These are phyloP conservation scores for Spermophilus dauricus DNA, from an alignment of 2,113 vertebrate species.

Conservation along the genomic window DNA sequence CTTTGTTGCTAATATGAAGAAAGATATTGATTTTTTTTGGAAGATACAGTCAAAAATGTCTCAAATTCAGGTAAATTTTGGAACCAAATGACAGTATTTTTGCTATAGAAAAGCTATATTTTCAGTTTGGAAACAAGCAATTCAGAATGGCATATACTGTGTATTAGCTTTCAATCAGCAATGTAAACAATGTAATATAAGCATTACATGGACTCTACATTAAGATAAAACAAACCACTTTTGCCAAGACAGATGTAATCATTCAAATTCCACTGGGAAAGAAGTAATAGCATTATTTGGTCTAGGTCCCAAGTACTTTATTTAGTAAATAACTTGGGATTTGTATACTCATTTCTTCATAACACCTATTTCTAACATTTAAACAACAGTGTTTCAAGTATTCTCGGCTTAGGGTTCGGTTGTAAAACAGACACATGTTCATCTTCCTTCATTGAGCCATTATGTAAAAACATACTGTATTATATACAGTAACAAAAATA, in stretches of 20 bases:
- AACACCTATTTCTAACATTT: constrained; percentile 86
- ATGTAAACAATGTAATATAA: constrained; percentile 86
- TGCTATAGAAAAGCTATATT: constrained; percentile 62
- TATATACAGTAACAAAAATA: not conserved
- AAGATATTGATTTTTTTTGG: not conserved
- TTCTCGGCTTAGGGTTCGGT: constrained; percentile 78
- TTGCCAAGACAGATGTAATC: constrained; percentile 87
- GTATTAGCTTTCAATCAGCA: constrained; percentile 85
- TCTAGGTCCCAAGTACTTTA: constrained; percentile 75
- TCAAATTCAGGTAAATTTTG: constrained; percentile 69
- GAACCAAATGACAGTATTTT: constrained; percentile 36
- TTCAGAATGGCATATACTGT: constrained; percentile 63
- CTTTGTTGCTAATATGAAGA: not conserved
- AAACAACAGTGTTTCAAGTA: constrained; percentile 82
- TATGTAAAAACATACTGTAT: constrained; percentile 57
- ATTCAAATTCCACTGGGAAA: constrained; percentile 80
- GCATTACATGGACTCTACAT: constrained; percentile 82
- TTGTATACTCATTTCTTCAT: constrained; percentile 80
- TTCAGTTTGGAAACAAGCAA: constrained; percentile 76
- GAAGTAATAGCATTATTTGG: constrained; percentile 82
- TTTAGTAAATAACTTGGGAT: constrained; percentile 83
- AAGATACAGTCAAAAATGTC: not conserved
- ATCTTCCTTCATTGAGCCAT: constrained; percentile 83
- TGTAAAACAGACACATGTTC: constrained; percentile 83
- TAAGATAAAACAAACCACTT: constrained; percentile 87